Evolutionary conservation across 2,113 vertebrate genomes (phyloP), one percentile per base, ranked within the genome.

Genomic region (Salvelinus sp.): DNA sequence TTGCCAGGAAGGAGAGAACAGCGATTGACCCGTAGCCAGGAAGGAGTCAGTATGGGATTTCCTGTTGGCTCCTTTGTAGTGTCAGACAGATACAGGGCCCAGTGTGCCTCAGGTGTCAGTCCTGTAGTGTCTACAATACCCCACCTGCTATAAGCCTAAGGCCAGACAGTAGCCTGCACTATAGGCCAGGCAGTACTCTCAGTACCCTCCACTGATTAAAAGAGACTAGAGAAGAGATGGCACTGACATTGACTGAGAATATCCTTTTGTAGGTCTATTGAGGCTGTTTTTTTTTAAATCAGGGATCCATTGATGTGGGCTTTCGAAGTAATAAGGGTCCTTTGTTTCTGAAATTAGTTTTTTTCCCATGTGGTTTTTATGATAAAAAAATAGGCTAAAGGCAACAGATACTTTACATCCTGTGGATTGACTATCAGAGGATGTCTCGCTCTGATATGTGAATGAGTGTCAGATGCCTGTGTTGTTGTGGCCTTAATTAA

Each of bases 291-390:
- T 33, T 72, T 73, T 83, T 81, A 82, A 79, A 82, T 82, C 79
- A 86, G 81, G 79, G 75, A 78, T 77, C 76, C 81, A 76, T 82
- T 82, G 81, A 86, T 83, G 74, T 81, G 47, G 57, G 69, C 77
- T 71, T 71, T 77, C 58, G 60, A 33, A n/a, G 50, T 14, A 63
- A 83, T 79, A 86, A 75, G 50, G 69, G 76, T 20, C 74, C 76
- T 83, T 86, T 86, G 84, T 83, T 23, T 75, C 68, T 60, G 47
- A 63, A 72, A 64, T 54, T n/a, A 22, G 70, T 69, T 72, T 74
- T 69, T 54, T 66, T 1, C 23, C 25, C 76, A 47, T 72, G 50
- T 57, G 63, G 70, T 16, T 65, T 69, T 83, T 73, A 81, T 83
- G 69, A 80, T 47, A 74, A 80, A 81, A 62, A 65, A 54, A 33